Evolutionary conservation across 2,113 vertebrate genomes (phyloP), one percentile per base, ranked within the genome.

Genomic region (Ammospiza nelsoni): DNA sequence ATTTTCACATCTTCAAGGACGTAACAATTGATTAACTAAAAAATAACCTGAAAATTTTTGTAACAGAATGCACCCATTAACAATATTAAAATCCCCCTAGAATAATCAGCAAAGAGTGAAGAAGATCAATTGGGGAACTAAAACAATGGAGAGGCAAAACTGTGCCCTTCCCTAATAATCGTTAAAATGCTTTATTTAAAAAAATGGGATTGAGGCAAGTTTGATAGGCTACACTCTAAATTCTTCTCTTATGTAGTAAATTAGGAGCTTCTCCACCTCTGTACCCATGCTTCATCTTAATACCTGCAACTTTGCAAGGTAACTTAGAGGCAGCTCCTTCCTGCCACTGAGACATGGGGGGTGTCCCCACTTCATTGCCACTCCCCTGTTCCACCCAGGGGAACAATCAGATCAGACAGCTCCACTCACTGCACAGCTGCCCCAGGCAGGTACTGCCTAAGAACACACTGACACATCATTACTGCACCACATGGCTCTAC

Each of bases 291-390:
- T 37, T 73, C 31, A 51, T 10, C 27, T 67, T 52, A 39, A 41
- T 6, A 43, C 27, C 31, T 78, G 18, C 21, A 79, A 13, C 22
- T 76, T 2, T 10, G 27, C 21, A 72, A 12, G 6, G 18, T 33
- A 59, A 41, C 21, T 57, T 16, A 37, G 17, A 68, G 19, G 76
- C 58, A 75, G 46, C 10, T 23, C 8, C 9, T 9, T 35, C 29
- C 52, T 37, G 31, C 58, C 61, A 55, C 25, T 9, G 28, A 69
- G 57, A 48, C 24, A 21, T 2, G 7, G 9, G 59, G 39, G 29
- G 28, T 37, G 21, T 22, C 9, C 16, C 15, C 2, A 1, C 15
- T 33, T 15, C 44, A 23, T 7, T 15, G 21, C 6, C 3, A 2
- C n/a, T 48, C 23, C 35, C 9, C 71, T n/a, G 35, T 8, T 18